Evolutionary conservation across 2,797 vertebrate species (phyloP).

Genomic region (Sternotherus odoratus): DNA sequence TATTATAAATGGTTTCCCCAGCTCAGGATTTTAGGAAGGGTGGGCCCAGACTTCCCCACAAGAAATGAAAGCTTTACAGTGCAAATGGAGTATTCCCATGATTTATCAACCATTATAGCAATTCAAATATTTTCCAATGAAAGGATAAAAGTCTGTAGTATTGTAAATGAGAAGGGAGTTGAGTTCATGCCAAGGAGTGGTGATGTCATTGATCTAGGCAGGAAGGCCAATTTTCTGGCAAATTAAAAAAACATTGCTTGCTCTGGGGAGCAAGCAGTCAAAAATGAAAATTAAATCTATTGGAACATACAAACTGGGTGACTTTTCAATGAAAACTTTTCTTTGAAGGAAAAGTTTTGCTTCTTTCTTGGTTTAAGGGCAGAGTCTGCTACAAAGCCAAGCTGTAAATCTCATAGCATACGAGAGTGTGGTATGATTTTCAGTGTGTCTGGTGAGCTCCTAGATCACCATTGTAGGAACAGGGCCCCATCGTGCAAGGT

Average conservation of each 20-base stretch:
- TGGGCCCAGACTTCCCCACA: not conserved
- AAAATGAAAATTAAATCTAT: conserved; percentile 17
- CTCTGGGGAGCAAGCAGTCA: not conserved
- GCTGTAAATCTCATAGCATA: conserved; percentile 37
- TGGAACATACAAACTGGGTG: not conserved
- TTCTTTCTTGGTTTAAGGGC: conserved; percentile 6
- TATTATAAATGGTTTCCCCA: not conserved
- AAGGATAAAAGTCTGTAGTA: conserved; percentile 14
- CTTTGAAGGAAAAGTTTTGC: not conserved
- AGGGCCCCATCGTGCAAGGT: conserved; percentile 29
- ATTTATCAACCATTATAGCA: conserved; percentile 30
- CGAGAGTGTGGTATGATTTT: not conserved
- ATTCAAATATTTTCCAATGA: conserved; percentile 46
- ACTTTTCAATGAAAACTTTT: conserved; percentile 50
- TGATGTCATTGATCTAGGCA: conserved; percentile 6
- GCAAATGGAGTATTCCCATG: conserved; percentile 8
- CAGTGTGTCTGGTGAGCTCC: not conserved
- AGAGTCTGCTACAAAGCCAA: conserved; percentile 13
- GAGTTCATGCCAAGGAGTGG: not conserved
- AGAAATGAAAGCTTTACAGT: conserved; percentile 22
- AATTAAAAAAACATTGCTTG: not conserved
- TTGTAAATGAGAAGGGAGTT: not conserved
- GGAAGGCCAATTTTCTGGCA: not conserved
- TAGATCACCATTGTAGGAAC: conserved; percentile 26
- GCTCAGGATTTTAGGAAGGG: not conserved